Evolutionary conservation across 2,888 invertebrate species (phyloP).

Genomic region (Athrips mouffetella): DNA sequence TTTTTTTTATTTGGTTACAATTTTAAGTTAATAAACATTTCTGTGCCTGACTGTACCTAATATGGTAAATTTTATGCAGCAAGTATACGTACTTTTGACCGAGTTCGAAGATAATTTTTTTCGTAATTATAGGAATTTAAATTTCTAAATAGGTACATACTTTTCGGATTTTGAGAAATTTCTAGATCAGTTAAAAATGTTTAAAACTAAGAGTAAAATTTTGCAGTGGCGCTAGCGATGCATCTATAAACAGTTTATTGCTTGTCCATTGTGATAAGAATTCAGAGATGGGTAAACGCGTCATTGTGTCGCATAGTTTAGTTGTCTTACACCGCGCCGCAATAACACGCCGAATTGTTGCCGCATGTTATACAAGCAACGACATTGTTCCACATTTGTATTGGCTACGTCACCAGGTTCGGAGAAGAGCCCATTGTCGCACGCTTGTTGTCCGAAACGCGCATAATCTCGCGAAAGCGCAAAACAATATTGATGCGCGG

Average conservation of each 20-base stretch:
- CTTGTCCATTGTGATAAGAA: neutral
- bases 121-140: too few relatives aligned
- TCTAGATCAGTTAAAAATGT: too few relatives aligned
- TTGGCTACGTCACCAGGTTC: slow-evolving; percentile 64
- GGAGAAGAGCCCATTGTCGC: slow-evolving; percentile 70
- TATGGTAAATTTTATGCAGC: too few relatives aligned
- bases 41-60: too few relatives aligned
- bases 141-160: too few relatives aligned
- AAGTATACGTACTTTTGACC: too few relatives aligned
- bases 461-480: slow-evolving; percentile 64
- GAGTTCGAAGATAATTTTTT: too few relatives aligned
- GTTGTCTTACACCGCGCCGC: slow-evolving; percentile 20
- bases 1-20: too few relatives aligned
- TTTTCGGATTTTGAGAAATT: too few relatives aligned
- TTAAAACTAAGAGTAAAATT: too few relatives aligned
- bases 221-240: neutral
- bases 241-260: neutral
- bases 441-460: slow-evolving; percentile 69
- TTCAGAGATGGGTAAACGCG: slow-evolving; percentile 4
- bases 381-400: slow-evolving; percentile 72
- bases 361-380: slow-evolving; percentile 61
- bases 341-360: slow-evolving; percentile 68
- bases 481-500: slow-evolving; percentile 52
- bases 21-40: too few relatives aligned
- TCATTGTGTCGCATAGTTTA: slow-evolving; percentile 8